phyloP scores from a whole-genome alignment of 2,888 invertebrate genomes.

The Lasiommata megera region DNA sequence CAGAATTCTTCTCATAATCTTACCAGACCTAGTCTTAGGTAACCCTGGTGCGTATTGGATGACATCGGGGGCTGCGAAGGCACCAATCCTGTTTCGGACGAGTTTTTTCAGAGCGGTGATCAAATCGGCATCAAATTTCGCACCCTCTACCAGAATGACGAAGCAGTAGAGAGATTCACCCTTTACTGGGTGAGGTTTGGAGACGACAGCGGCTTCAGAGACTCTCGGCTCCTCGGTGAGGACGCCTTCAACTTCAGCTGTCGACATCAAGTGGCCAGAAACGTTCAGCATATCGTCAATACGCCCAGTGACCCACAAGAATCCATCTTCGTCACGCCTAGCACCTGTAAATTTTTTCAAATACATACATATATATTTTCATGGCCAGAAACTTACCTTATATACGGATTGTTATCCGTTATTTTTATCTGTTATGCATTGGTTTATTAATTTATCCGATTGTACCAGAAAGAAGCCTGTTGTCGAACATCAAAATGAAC shows the following conservation, averaged over 20 bases:
- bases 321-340: conserved; percentile 94
- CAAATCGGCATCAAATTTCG: conserved; percentile 85
- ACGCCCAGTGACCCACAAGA: conserved; percentile 97
- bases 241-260: conserved; percentile 95
- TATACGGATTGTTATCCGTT: no score
- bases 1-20: conserved; percentile 97
- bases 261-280: conserved; percentile 98
- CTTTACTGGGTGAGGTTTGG: conserved; percentile 96
- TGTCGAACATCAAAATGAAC: no score
- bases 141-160: conserved; percentile 92
- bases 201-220: conserved; percentile 97
- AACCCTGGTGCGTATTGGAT: conserved; percentile 96
- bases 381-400: no score
- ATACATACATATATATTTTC: no score
- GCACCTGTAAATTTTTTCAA: conserved; percentile 83
- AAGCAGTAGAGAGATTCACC: conserved; percentile 99
- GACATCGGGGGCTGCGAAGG: conserved; percentile 97
- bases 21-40: conserved; percentile 98
- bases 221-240: conserved; percentile 89
- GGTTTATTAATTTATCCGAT: no score
- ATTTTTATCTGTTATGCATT: no score
- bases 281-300: conserved; percentile 99
- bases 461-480: no score
- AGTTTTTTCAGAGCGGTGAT: conserved; percentile 86
- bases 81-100: conserved; percentile 95